Evolutionary conservation across 1,140 invertebrate genomes (phyloP).

Genomic region (Ooceraea biroi): DNA sequence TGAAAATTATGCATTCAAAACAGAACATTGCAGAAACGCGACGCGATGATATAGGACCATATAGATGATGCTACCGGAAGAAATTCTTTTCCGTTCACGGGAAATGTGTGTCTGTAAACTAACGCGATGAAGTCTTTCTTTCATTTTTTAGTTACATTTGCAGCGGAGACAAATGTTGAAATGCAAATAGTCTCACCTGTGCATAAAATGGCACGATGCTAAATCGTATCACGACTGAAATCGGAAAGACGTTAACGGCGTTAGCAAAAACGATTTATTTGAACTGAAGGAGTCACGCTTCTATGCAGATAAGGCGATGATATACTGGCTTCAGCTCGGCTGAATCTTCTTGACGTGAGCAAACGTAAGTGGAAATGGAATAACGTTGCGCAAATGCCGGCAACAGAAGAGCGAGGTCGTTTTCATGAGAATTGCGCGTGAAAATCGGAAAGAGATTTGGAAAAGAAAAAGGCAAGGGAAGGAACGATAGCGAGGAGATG

Average conservation of each 20-base stretch:
- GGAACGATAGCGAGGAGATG: too few species aligned
- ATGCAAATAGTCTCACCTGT: background rate
- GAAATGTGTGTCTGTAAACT: background rate
- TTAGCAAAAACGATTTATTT: slow-evolving; percentile 45
- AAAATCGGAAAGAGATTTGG: background rate
- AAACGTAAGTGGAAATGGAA: slow-evolving; percentile 11
- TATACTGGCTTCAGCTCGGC: slow-evolving; percentile 12
- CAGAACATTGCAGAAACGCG: background rate
- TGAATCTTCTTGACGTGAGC: slow-evolving; percentile 28
- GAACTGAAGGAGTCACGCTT: slow-evolving; percentile 15
- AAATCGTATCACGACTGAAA: background rate
- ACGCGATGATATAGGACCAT: background rate
- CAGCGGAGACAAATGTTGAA: background rate
- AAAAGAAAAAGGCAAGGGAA: background rate
- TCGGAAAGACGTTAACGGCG: slow-evolving; percentile 18
- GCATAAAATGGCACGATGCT: background rate
- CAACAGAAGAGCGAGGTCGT: background rate
- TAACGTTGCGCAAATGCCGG: slow-evolving; percentile 20
- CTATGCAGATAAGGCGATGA: slow-evolving; percentile 52
- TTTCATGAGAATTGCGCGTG: background rate
- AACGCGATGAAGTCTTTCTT: background rate
- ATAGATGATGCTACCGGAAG: background rate
- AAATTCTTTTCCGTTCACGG: background rate
- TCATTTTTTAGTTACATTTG: slow-evolving; percentile 1
- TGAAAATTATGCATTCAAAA: background rate